These are phyloP conservation scores for Ruditapes philippinarum DNA, from an alignment of 1,140 invertebrate species.

Conservation along the genomic window DNA sequence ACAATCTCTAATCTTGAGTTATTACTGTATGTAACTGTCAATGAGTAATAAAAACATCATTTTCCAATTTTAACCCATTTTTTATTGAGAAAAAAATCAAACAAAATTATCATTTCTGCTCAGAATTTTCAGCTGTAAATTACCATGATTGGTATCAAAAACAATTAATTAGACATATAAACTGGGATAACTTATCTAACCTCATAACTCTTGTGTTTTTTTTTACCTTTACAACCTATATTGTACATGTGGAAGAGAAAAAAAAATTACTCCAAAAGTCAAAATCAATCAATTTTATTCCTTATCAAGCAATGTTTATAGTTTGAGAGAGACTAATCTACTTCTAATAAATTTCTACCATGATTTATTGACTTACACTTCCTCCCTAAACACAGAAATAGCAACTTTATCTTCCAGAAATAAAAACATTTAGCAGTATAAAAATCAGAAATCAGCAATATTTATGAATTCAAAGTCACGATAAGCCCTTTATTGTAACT, in stretches of 20 bases:
- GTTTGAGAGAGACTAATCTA: not conserved
- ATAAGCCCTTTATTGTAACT: not conserved
- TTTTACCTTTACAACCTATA: not conserved
- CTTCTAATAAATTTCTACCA: not conserved
- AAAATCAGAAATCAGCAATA: constrained; percentile 36
- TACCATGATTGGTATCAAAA: not conserved
- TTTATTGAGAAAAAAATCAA: too few relatives aligned
- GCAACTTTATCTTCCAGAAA: constrained; percentile 29
- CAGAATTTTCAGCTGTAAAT: not conserved
- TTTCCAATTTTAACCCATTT: too few relatives aligned
- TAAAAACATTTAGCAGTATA: constrained; percentile 36
- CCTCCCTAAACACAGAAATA: constrained; percentile 34
- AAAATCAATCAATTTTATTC: constrained; percentile 17
- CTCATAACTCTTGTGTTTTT: not conserved
- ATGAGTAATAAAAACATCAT: too few relatives aligned
- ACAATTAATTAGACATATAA: not conserved
- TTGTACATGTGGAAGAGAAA: not conserved
- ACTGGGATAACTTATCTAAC: not conserved
- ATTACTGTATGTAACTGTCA: too few relatives aligned
- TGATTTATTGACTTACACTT: constrained; percentile 9
- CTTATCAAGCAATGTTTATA: constrained; percentile 7
- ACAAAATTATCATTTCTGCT: not conserved
- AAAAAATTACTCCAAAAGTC: not conserved
- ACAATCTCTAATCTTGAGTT: too few relatives aligned
- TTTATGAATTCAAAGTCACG: constrained; percentile 30